Base-by-base conservation (phyloP, 2,113 vertebrate genomes). In the Brachyistius frenatus region DNA sequence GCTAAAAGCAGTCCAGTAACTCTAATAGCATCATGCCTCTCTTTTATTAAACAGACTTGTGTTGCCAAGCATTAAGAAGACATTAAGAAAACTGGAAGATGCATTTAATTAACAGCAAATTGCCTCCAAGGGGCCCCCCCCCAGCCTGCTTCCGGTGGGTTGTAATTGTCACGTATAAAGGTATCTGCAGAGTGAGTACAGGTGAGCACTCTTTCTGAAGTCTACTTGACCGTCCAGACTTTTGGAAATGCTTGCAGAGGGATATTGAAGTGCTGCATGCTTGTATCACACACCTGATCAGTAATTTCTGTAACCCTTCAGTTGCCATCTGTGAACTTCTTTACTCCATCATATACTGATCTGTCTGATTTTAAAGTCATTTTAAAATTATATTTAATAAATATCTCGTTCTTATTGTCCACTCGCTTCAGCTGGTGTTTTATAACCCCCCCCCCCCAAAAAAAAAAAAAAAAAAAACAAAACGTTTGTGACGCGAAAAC, bases 361-460 rank as follows among this genome's bases (percentile, higher is more conserved):
- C 85, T 89, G 84, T 91, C 86, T 87, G 87, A 93, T 88, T 89
- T 85, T 60, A 85, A 91, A 83, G 77, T 90, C 73, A 91, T 94
- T 95, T 94, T 93, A 88, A 94, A 90, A 92, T 92, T 91, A 93
- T 95, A 95, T 94, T 95, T 93, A 95, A 95, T 95, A 95, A 94
- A 95, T 91, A 93, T 94, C 91, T 91, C 84, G 87, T 94, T 94
- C 92, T 93, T 93, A 90, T 85, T 92, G 93, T 91, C 92, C 73
- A 73, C 52, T 44, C 64, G 73, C 16, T 16, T 76, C 33, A 5
- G 50, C 13, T 62, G 11, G 14, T 49, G 7, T 66, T 32, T 33
- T 66, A 5, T 32, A 5, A 7, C 6, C 49, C 3, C 49, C 5
- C 4, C 3, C 49, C 3, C 3, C 3, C 16, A 7, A 52, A 7